Evolutionary conservation across 2,113 vertebrate species (phyloP), one percentile per base, ranked within the genome.

Genomic region (Heteronetta atricapilla): DNA sequence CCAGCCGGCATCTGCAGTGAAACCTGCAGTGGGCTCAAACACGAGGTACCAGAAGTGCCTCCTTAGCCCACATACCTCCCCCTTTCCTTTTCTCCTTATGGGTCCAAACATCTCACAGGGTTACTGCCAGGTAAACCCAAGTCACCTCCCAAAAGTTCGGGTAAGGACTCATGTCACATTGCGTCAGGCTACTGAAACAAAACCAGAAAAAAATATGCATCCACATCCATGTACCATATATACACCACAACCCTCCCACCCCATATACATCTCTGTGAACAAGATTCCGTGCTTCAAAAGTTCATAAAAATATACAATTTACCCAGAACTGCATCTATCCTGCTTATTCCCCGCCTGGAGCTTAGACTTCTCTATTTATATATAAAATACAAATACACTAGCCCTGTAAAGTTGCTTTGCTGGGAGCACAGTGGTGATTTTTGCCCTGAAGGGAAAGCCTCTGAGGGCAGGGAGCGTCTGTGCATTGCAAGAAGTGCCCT

Each of bases 251-350:
- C 85, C 86, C 93, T 81, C 95, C 94, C 91, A 52, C 82, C 90
- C 93, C 91, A 33, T 53, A 23, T n/a, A 80, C 14, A 23, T 92
- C 89, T 88, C 83, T 6, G 40, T 82, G 89, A 96, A 95, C 59
- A 44, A 93, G 90, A 91, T 86, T 89, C 90, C 23, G 38, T 92
- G 96, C 96, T 97, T 90, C 72, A 84, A 82, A 94, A 96, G 76
- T 96, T 95, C 98, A 97, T 96, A 97, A 98, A 98, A 98, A 98
- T 97, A 98, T 86, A 98, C 96, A 96, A 67, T 97, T 95, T 96
- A 68, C 90, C 95, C 96, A 95, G 81, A 93, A 91, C 80, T 90
- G 95, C 92, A 83, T 60, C 80, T 40, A 7, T 75, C 89, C 88
- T 67, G 86, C 95, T 95, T 56, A 3, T 55, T 88, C 90, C 93